Conservation (phyloP, 2,888 invertebrate genomes). For the Pristionchus mayeri region DNA sequence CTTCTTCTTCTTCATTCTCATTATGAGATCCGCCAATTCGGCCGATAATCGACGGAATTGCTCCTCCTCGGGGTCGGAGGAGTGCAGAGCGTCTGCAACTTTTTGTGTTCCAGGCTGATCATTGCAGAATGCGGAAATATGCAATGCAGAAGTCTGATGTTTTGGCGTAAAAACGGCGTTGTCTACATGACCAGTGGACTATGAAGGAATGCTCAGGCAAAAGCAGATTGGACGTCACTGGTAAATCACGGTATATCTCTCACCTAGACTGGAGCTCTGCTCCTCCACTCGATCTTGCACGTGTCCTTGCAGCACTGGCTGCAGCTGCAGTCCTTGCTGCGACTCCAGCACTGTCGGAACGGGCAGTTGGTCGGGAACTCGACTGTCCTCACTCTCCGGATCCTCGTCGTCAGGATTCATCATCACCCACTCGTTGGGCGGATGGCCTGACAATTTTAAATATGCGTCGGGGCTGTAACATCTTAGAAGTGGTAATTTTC, state of each 20-base stretch:
- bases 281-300: not conserved
- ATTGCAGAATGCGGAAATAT: no score
- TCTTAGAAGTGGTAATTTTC: no score
- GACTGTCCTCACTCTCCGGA: constrained; percentile 30
- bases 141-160: no score
- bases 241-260: no score
- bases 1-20: constrained; percentile 46
- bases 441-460: not conserved
- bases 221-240: no score
- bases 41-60: not conserved
- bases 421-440: constrained; percentile 29
- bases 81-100: not conserved
- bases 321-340: no score
- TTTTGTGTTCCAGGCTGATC: no score
- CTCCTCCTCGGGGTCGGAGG: constrained; percentile 6
- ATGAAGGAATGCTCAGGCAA: no score
- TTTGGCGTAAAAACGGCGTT: no score
- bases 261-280: no score
- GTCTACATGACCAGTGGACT: no score
- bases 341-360: not conserved
- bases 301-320: not conserved
- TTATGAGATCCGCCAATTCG: constrained; percentile 18
- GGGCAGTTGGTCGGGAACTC: constrained; percentile 36
- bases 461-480: not conserved
- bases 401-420: constrained; percentile 46